Evolutionary conservation across 2,888 invertebrate species (phyloP).

Genomic region (Drosophila anceps): DNA sequence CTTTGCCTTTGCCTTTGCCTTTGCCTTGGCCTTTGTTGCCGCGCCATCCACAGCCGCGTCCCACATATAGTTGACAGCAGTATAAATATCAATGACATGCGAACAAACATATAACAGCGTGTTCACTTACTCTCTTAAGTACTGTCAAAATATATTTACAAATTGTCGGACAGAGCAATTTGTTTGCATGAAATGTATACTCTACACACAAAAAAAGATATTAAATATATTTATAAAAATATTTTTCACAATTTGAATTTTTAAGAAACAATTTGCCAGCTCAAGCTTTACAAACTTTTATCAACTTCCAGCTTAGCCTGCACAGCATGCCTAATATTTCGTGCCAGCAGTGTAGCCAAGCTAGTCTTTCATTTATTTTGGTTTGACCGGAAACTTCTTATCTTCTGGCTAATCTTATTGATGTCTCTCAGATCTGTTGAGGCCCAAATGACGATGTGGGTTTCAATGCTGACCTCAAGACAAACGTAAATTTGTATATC

Average conservation of each 20-base stretch:
- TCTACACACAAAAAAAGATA: neutral
- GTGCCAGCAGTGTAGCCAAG: constrained; percentile 47
- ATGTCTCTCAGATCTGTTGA: constrained; percentile 70
- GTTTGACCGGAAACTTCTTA: constrained; percentile 83
- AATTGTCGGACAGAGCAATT: constrained; percentile 14
- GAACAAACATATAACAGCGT: constrained; percentile 5
- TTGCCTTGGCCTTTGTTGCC: constrained; percentile 46
- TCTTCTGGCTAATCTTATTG: constrained; percentile 80
- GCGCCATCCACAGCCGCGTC: constrained; percentile 54
- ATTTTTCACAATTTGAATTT: neutral
- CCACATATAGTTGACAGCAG: constrained; percentile 18
- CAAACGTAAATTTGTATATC: constrained; percentile 61
- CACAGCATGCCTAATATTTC: constrained; percentile 1
- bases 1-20: constrained; percentile 20
- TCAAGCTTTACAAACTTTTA: neutral
- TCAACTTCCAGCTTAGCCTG: neutral
- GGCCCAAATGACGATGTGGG: constrained; percentile 66
- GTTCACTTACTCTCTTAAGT: constrained; percentile 7
- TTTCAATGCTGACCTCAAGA: constrained; percentile 64
- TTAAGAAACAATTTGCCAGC: too few species aligned
- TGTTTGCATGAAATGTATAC: neutral
- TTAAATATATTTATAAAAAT: neutral
- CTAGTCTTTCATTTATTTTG: constrained; percentile 58
- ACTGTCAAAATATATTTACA: constrained; percentile 13
- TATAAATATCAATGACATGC: constrained; percentile 4